Percentiles rank a stretch among this genome's conserved stretches.
Conservation (phyloP, 2,113 vertebrate genomes). For the Meriones unguiculatus region DNA sequence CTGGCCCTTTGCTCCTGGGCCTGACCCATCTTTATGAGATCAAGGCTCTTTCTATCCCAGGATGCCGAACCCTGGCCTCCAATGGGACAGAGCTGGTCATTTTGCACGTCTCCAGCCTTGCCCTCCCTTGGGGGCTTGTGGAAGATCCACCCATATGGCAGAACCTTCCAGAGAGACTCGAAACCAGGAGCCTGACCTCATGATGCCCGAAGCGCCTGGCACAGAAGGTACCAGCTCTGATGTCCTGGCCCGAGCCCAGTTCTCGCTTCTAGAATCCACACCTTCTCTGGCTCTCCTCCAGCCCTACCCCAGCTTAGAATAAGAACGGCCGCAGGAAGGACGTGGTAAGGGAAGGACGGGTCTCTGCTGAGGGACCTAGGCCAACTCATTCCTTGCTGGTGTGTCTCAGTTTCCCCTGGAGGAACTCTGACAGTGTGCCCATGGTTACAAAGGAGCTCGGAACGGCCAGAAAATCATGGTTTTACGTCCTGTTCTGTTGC, state of each 20-base stretch:
- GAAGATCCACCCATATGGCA: constrained; percentile 64
- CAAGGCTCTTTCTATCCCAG: neutral
- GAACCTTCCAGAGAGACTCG: constrained; percentile 67
- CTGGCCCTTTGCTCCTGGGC: constrained; percentile 51
- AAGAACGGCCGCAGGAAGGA: neutral
- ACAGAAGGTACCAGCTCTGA: constrained; percentile 66
- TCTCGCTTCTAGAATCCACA: constrained; percentile 73
- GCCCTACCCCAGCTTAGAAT: neutral
- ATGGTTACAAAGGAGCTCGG: neutral
- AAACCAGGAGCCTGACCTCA: constrained; percentile 72
- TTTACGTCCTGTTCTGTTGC: neutral
- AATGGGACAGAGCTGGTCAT: neutral
- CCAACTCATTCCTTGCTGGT: neutral
- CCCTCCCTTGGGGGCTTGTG: constrained; percentile 34
- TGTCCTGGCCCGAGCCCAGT: constrained; percentile 71
- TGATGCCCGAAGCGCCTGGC: constrained; percentile 73
- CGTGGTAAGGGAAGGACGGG: neutral
- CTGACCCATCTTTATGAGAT: constrained; percentile 58
- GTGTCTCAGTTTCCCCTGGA: constrained; percentile 41
- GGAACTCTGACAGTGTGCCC: neutral
- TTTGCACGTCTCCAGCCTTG: neutral
- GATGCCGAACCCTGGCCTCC: neutral
- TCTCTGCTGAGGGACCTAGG: neutral
- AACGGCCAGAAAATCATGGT: neutral
- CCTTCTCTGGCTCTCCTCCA: constrained; percentile 73